phyloP scores from a whole-genome alignment of 2,113 vertebrate species.

The Edolisoma coerulescens region DNA sequence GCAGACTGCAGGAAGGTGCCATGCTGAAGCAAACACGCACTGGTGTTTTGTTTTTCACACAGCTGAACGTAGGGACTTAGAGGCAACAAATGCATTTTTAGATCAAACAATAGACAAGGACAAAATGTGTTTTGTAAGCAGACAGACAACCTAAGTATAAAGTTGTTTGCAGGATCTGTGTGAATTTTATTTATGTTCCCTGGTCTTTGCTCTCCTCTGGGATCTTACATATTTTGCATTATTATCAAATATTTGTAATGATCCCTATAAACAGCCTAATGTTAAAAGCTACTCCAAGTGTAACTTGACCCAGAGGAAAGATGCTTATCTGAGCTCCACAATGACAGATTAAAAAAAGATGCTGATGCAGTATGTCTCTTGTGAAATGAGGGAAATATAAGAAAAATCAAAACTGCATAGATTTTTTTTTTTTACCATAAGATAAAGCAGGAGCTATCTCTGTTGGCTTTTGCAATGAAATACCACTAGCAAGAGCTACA shows the following conservation, averaged over 20 bases:
- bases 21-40: neutral
- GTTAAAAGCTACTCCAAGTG: slow-evolving; percentile 64
- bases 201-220: neutral
- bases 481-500: neutral
- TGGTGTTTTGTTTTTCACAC: neutral
- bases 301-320: slow-evolving; percentile 63
- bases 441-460: neutral
- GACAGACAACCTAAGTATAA: neutral
- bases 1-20: neutral
- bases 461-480: neutral
- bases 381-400: neutral
- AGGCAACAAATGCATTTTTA: neutral
- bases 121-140: neutral
- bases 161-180: neutral
- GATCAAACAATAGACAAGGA: neutral
- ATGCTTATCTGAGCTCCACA: slow-evolving; percentile 56
- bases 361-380: neutral
- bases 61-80: neutral
- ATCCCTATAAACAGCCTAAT: slow-evolving; percentile 61
- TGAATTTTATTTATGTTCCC: neutral
- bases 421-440: neutral
- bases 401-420: neutral
- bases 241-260: slow-evolving; percentile 72
- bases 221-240: slow-evolving; percentile 62
- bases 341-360: slow-evolving; percentile 43